Conservation (phyloP, 2,888 invertebrate genomes). For the Apamea sordens region DNA sequence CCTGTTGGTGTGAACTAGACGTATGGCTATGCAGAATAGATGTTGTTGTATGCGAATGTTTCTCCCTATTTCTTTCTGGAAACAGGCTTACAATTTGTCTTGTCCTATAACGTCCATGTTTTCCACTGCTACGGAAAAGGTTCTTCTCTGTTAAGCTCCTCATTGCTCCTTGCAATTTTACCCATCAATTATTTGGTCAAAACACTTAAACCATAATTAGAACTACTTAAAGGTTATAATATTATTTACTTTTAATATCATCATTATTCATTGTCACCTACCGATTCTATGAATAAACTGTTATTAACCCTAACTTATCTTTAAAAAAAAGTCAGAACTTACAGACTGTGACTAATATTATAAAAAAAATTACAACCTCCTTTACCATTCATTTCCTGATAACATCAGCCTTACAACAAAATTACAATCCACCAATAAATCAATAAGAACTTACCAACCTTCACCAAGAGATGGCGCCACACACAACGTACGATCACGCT, state of each 20-base stretch:
- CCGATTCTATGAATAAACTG: neutral
- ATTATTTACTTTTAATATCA: neutral
- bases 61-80: neutral
- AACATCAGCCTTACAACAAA: conserved; percentile 12
- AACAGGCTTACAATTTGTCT: neutral
- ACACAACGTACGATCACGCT: conserved; percentile 49
- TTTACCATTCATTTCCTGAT: conserved; percentile 7
- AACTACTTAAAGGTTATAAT: too few relatives aligned
- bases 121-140: neutral
- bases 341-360: conserved; percentile 4
- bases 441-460: conserved; percentile 35
- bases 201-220: too few relatives aligned
- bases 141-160: neutral
- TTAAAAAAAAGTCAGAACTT: neutral
- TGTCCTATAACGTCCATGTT: neutral
- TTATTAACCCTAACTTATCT: neutral
- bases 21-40: neutral
- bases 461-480: conserved; percentile 72
- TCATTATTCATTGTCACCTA: too few relatives aligned
- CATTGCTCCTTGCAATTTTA: neutral
- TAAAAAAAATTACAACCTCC: neutral
- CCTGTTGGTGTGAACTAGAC: conserved; percentile 24
- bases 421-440: conserved; percentile 43
- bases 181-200: neutral
- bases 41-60: neutral